Conservation (phyloP, 2,797 vertebrate species). For the Sebastes oblongus region DNA sequence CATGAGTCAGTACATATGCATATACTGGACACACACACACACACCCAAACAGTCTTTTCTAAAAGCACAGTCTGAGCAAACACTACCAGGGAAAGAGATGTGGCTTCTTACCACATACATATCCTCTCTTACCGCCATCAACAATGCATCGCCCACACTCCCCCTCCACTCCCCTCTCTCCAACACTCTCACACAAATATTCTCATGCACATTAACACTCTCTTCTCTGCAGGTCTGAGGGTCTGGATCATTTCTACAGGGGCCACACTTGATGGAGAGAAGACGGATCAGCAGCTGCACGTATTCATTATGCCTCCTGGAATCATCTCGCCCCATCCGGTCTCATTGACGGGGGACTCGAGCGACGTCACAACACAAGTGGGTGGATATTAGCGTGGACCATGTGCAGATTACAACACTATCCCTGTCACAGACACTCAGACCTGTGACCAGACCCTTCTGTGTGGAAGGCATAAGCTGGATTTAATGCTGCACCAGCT, state of each 20-base stretch:
- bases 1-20: constrained; percentile 10
- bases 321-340: constrained; percentile 70
- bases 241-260: constrained; percentile 50
- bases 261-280: constrained; percentile 33
- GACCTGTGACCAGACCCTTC: constrained; percentile 57
- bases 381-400: constrained; percentile 58
- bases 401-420: constrained; percentile 69
- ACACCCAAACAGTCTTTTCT: background rate
- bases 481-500: constrained; percentile 60
- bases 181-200: constrained; percentile 2
- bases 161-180: background rate
- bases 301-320: constrained; percentile 75
- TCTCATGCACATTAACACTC: constrained; percentile 35
- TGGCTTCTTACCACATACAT: constrained; percentile 4
- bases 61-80: background rate
- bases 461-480: constrained; percentile 54
- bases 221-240: constrained; percentile 48
- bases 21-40: background rate
- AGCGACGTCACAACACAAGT: constrained; percentile 67
- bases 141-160: constrained; percentile 2
- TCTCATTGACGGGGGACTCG: constrained; percentile 62
- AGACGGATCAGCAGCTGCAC: constrained; percentile 75
- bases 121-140: background rate
- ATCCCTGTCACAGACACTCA: constrained; percentile 49
- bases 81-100: constrained; percentile 17